Percentiles rank a stretch among this genome's conserved stretches.
phyloP scores from a whole-genome alignment of 2,797 vertebrate species.

The Gadopsis marmoratus region DNA sequence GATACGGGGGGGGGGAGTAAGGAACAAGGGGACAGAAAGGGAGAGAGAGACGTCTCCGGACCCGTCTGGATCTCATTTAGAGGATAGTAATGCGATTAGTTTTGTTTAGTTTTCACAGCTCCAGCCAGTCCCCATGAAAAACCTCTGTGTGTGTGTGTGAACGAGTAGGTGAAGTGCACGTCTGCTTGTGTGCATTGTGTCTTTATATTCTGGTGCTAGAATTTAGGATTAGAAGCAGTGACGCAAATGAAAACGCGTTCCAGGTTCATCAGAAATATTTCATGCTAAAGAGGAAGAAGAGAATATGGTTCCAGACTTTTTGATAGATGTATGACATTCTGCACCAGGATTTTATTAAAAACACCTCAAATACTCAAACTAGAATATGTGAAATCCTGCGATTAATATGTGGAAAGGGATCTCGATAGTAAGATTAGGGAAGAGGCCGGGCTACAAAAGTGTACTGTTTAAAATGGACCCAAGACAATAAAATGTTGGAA shows the following conservation, averaged over 20 bases:
- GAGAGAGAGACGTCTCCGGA: slow-evolving; percentile 52
- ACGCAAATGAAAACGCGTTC: too few species aligned
- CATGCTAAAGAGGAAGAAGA: background rate
- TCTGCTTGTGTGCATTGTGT: background rate
- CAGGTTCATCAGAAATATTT: background rate
- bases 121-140: slow-evolving; percentile 79
- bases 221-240: background rate
- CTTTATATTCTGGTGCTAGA: background rate
- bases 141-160: slow-evolving; percentile 40
- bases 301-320: background rate
- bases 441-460: background rate
- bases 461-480: background rate
- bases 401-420: slow-evolving; percentile 3
- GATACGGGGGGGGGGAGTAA: background rate
- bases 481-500: background rate
- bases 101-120: slow-evolving; percentile 89
- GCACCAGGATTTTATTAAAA: background rate
- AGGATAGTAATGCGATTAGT: slow-evolving; percentile 87
- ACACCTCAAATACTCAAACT: background rate
- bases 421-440: background rate
- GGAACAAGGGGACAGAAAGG: slow-evolving; percentile 24
- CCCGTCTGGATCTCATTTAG: slow-evolving; percentile 86
- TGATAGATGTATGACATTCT: background rate
- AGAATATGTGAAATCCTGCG: background rate
- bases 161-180: slow-evolving; percentile 11